Conservation (phyloP, 2,113 vertebrate genomes). For the Ramphastos sulfuratus region DNA sequence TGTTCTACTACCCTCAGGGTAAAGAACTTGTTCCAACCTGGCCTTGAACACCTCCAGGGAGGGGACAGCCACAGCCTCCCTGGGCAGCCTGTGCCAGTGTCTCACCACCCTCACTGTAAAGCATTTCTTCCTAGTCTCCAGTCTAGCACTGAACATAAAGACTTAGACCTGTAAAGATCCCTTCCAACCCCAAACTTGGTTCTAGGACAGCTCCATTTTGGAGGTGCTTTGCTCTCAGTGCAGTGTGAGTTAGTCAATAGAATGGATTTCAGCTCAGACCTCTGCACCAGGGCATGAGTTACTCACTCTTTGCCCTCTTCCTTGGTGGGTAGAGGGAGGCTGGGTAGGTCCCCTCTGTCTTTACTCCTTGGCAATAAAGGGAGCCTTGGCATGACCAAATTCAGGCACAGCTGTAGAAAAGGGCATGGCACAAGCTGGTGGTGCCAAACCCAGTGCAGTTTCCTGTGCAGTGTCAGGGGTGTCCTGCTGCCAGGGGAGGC, state of each 20-base stretch:
- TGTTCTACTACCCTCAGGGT: no score
- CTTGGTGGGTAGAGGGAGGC: background rate
- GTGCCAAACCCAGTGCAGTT: rapidly evolving
- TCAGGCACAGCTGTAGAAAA: background rate
- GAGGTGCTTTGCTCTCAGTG: background rate
- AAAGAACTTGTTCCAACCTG: no score
- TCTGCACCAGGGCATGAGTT: background rate
- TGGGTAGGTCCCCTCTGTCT: background rate
- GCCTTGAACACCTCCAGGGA: no score
- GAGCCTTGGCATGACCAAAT: background rate
- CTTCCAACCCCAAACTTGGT: no score
- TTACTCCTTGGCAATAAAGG: background rate
- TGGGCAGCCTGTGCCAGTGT: no score
- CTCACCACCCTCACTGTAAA: no score
- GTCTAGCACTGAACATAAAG: background rate
- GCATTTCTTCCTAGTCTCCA: no score
- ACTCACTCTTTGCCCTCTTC: background rate
- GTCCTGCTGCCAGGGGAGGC: background rate
- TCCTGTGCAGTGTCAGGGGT: rapidly evolving
- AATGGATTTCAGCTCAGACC: background rate
- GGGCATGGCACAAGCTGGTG: background rate
- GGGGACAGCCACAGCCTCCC: no score
- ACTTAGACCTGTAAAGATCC: background rate
- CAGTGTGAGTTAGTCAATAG: background rate
- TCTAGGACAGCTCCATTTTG: background rate